Conservation (phyloP, 2,888 invertebrate genomes). For the Acanthosepion pharaonis region DNA sequence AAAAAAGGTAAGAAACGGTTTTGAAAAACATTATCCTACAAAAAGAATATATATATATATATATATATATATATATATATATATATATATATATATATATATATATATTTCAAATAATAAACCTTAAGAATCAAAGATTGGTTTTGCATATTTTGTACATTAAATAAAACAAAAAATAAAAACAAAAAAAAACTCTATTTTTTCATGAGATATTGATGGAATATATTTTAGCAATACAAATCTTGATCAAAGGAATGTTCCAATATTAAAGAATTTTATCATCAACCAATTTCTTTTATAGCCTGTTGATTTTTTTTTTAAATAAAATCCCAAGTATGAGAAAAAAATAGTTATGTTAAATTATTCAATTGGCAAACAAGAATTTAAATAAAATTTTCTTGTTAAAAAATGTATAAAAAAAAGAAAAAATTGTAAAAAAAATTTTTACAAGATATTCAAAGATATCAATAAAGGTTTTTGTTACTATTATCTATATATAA, state of each 20-base stretch:
- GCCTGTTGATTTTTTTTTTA: too few species aligned
- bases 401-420: neutral
- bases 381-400: too few species aligned
- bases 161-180: neutral
- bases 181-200: neutral
- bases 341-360: too few species aligned
- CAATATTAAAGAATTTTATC: neutral
- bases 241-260: slow-evolving; percentile 18
- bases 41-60: neutral
- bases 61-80: neutral
- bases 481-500: neutral
- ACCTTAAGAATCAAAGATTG: neutral
- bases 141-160: neutral
- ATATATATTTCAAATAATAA: neutral
- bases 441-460: neutral
- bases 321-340: too few species aligned
- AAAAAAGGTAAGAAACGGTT: neutral
- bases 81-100: neutral
- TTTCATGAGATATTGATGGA: neutral
- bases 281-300: too few species aligned
- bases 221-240: neutral
- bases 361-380: too few species aligned
- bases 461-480: neutral
- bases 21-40: neutral
- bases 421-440: neutral